Evolutionary conservation across 2,113 vertebrate species (phyloP), one percentile per base, ranked within the genome.

Genomic region (Lagenorhynchus albirostris): DNA sequence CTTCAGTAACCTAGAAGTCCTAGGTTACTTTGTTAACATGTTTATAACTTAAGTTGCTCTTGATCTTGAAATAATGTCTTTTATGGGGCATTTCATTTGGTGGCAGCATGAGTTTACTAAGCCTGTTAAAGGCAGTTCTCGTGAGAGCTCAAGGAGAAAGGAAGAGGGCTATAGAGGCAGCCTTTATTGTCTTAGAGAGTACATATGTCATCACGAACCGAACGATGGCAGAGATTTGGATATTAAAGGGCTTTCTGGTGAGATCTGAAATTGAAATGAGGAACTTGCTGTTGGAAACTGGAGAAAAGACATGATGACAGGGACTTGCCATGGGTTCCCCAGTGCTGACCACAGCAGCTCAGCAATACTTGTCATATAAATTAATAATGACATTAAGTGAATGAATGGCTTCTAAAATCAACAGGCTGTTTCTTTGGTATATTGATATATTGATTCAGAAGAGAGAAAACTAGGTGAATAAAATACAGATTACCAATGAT

Each of bases 131-230:
- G 60, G 10, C 5, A 10, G 23, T 26, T 50, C 71, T 18, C 17
- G 3, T 65, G 17, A 74, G 33, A 29, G 11, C 55, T 47, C 15
- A 12, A 79, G 25, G 41, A 31, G 68, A 67, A 63, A 58, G 85
- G 11, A 68, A 29, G n/a, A 68, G 26, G 26, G 11, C 1, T 1
- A 6, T 23, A 0, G 7, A 63, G 71, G 93, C 41, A 70, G 14
- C 26, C 13, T 6, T 65, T 47, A 4, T 8, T 2, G 1, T 41
- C n/a, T 31, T 2, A 31, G 17, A 31, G 9, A 41, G 20, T 6
- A 6, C 1, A 0, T 20, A 0, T 9, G 2, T 25, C 18, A 5
- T 5, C 9, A 15, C 0, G 11, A 25, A 20, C 3, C 5, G 41
- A 55, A 21, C 5, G 53, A 1, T 63, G 25, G 33, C 33, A 31